Conservation (phyloP, 2,113 vertebrate species). For the Strix uralensis region DNA sequence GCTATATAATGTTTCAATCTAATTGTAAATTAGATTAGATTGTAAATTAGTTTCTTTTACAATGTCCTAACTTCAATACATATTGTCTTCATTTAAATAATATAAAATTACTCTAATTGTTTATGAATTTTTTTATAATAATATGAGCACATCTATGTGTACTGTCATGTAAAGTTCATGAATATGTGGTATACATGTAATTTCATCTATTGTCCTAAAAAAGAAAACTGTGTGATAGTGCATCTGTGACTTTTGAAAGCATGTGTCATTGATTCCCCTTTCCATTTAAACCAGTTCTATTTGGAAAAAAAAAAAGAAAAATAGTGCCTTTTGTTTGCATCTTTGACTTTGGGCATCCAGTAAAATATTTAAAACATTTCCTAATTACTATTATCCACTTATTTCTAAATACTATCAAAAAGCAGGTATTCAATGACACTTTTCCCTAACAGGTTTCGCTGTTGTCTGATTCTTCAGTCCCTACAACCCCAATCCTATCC, state of each 20-base stretch:
- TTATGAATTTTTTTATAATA: background rate
- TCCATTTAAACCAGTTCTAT: background rate
- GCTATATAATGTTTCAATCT: background rate
- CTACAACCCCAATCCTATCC: background rate
- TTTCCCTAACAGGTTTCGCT: background rate
- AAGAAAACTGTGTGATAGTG: background rate
- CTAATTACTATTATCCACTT: background rate
- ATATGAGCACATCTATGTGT: background rate
- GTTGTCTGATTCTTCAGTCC: background rate
- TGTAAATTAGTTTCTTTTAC: background rate
- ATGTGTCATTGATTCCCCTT: background rate
- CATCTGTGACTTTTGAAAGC: background rate
- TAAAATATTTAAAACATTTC: background rate
- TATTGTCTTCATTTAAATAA: background rate
- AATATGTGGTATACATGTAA: background rate
- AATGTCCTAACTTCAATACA: background rate
- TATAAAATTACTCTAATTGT: background rate
- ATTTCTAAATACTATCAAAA: background rate
- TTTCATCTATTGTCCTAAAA: background rate
- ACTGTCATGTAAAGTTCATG: background rate
- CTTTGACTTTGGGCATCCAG: background rate
- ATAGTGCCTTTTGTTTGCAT: accelerated
- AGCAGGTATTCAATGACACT: background rate
- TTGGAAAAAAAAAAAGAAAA: background rate
- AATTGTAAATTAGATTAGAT: too few species aligned